Percentiles rank a stretch among this genome's conserved stretches.
Conservation (phyloP, 2,888 invertebrate species). For the Liposcelis brunnea region DNA sequence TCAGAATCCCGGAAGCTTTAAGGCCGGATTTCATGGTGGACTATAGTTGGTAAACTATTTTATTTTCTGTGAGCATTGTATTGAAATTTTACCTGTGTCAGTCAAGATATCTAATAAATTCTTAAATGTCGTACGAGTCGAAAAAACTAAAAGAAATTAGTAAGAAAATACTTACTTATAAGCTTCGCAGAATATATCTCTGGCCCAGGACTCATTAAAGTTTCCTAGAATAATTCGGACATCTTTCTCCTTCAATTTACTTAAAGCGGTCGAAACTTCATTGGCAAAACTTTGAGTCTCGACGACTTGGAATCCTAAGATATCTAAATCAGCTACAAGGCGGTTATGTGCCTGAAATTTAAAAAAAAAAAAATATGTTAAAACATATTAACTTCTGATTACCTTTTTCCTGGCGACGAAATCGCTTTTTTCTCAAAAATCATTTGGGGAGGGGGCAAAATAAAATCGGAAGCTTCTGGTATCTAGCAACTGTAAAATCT, state of each 20-base stretch:
- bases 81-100: no score
- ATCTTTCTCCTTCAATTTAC: slow-evolving; percentile 75
- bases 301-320: slow-evolving; percentile 60
- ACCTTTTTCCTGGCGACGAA: no score
- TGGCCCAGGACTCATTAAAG: slow-evolving; percentile 87
- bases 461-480: no score
- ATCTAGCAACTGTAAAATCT: no score
- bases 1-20: no score
- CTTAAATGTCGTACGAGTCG: not conserved
- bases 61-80: no score
- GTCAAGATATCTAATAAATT: no score
- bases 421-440: no score
- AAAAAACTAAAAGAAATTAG: not conserved
- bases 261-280: slow-evolving; percentile 62
- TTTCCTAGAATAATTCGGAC: slow-evolving; percentile 90
- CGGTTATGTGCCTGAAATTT: slow-evolving; percentile 67
- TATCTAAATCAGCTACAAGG: slow-evolving; percentile 71
- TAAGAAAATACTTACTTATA: slow-evolving; percentile 36
- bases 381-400: no score
- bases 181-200: slow-evolving; percentile 76
- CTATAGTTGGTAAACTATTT: no score
- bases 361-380: slow-evolving; percentile 12
- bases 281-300: slow-evolving; percentile 85
- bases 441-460: no score
- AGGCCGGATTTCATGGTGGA: no score